Evolutionary conservation across 37 sponge, comb jelly and placozoan species (phyloP), one percentile per base, ranked within the genome.

Genomic region (Aphrocallistes beatrix): DNA sequence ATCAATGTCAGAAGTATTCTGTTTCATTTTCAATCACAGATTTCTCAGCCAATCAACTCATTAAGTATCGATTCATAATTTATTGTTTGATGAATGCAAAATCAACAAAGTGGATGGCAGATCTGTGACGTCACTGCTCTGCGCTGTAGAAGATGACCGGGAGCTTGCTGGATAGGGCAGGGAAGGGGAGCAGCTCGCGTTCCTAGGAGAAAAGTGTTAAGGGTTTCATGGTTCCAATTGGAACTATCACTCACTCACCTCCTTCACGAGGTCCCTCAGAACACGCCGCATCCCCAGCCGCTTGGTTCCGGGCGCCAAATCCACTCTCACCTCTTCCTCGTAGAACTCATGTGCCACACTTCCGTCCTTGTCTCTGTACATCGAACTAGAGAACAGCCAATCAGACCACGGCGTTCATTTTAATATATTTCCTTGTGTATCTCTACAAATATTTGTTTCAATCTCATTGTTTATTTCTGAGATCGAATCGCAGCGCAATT

Each of bases 261-360:
- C 32, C 6, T 13, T 8, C 10, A 30, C n/a, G 10, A 60, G 75
- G 75, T 60, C n/a, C 25, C n/a, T 30, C 3, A 30, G 10, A 3
- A 60, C 75, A 6, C 75, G 25, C 21, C 75, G 25, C 75, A 60
- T 60, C 3, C 8, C 75, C 75, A 19, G 75, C 34, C 75, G 25
- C 3, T 32, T 60, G 75, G 17, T 28, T 6, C 75, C 75, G 34
- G 75, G 25, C 32, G 75, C 28, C 75, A 60, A 30, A 3, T 60
- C 75, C 75, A 3, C 75, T 13, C 75, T 19, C 34, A 60, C 75
- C 75, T 3, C 75, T 30, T 60, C 75, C 21, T 60, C 75, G 75
- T 60, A 60, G 75, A 60, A 60, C 75, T 60, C 75, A 13, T 60
- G 75, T 32, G 28, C 75, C 25, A 60, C 75, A 60, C 75, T 60